Evolutionary conservation across 2,113 vertebrate species (phyloP).

Genomic region (Lontra canadensis): DNA sequence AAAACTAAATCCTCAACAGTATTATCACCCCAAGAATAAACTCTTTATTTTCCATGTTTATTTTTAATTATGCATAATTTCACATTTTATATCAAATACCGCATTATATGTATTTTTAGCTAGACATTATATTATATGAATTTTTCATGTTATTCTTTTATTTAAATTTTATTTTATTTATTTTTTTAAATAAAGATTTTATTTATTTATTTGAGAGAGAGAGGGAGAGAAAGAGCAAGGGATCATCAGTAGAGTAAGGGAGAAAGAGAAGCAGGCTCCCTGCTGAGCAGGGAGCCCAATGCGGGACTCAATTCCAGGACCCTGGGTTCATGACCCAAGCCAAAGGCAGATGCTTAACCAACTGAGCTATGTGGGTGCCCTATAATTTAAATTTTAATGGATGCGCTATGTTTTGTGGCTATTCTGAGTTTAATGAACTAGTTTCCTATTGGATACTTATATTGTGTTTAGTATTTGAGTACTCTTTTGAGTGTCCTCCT

Average conservation of each 20-base stretch:
- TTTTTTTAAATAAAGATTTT: neutral
- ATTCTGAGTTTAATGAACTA: neutral
- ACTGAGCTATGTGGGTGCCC: neutral
- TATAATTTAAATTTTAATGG: conserved; percentile 29
- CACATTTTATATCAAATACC: neutral
- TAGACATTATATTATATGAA: neutral
- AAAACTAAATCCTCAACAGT: neutral
- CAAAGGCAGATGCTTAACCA: neutral
- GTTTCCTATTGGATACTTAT: neutral
- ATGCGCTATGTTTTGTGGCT: neutral
- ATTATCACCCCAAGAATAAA: neutral
- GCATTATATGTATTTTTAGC: neutral
- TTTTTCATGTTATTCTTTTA: neutral
- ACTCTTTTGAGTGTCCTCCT: neutral
- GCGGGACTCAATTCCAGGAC: neutral
- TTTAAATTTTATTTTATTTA: conserved; percentile 4
- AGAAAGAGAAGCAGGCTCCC: neutral
- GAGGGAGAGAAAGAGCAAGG: neutral
- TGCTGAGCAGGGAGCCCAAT: neutral
- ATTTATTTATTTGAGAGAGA: neutral
- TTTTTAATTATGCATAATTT: neutral
- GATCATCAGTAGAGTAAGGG: neutral
- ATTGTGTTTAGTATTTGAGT: neutral
- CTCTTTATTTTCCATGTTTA: conserved; percentile 21
- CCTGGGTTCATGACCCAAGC: neutral